Base-by-base conservation (phyloP, 1,140 invertebrate genomes). In the Leptoteleia sp. region DNA sequence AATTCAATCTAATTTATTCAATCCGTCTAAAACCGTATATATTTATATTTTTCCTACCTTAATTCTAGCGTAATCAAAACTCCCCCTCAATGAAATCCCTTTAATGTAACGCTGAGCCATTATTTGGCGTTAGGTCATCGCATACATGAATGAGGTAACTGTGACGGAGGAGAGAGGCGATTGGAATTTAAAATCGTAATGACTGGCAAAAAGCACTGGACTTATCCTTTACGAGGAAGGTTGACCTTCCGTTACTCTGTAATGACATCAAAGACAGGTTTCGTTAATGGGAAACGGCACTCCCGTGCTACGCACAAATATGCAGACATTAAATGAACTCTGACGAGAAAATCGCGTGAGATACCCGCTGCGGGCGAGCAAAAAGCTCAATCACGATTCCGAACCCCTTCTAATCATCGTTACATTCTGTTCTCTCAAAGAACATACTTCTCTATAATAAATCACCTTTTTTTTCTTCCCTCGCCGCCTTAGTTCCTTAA, bases 261-360 rank as follows among this genome's bases (percentile, higher is more conserved):
- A 76, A 68, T 70, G 57, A 45, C 64, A 54, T 38, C 38, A 55
- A 55, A 70, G 57, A 68, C 73, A 42, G 48, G 55, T 64, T 70
- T 70, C 27, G 55, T 76, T 62, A 64, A 68, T 64, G 57, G 62
- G 25, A 55, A 62, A 62, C 31, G 55, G 47, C 73, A 64, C 73
- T 76, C 64, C 62, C 17, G 55, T 38, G 40, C 15, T 76, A 68
- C 55, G 47, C 55, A 68, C 54, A 68, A 68, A 68, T 55, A 68
- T 62, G 72, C 55, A 62, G 62, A 45, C 62, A 37, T 42, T 38
- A 61, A 68, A 76, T 43, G 22, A 62, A 61, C 25, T 40, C 25
- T 62, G 35, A 76, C 62, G 62, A 55, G 45, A 48, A 54, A 33
- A 68, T 76, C 72, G 62, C 72, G 72, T 76, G 72, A 75, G 71